A percentile compares a stretch with the other conserved stretches of the same genome.
Evolutionary conservation across 2,888 invertebrate species (phyloP).

Genomic region (Emmelina monodactyla): DNA sequence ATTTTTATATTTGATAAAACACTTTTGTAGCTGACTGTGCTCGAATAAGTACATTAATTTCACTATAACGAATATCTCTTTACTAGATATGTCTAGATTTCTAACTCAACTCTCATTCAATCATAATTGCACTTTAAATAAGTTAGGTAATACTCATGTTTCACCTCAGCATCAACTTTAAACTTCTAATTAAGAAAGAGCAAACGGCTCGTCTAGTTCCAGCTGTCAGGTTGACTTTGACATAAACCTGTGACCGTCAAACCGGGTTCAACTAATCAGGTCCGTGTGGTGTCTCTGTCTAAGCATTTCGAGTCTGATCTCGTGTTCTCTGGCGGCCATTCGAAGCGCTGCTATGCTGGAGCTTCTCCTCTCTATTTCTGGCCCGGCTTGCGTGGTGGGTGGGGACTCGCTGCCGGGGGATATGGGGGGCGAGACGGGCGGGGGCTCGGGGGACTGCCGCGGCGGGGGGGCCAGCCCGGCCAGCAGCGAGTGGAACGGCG

Average conservation of each 20-base stretch:
- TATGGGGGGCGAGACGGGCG: conserved; percentile 63
- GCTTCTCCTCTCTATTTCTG: conserved; percentile 82
- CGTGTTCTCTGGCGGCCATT: conserved; percentile 89
- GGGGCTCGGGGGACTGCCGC: conserved; percentile 50
- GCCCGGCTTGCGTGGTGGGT: conserved; percentile 51
- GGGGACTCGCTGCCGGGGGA: conserved; percentile 63
- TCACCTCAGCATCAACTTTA: too few relatives aligned
- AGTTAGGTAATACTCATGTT: too few relatives aligned
- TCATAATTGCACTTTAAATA: too few relatives aligned
- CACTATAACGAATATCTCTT: too few relatives aligned
- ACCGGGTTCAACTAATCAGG: conserved; percentile 74
- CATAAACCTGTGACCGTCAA: neutral
- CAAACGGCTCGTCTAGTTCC: too few relatives aligned
- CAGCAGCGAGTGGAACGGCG: conserved; percentile 50
- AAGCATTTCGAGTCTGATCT: conserved; percentile 82
- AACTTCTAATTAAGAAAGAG: too few relatives aligned
- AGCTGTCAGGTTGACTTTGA: too few relatives aligned
- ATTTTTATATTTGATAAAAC: too few relatives aligned
- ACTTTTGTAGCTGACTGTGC: too few relatives aligned
- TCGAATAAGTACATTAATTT: too few relatives aligned
- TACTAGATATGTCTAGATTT: too few relatives aligned
- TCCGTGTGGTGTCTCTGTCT: conserved; percentile 79
- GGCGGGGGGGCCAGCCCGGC: conserved; percentile 55
- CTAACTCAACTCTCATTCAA: too few relatives aligned
- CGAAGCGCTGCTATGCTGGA: conserved; percentile 88